Evolutionary conservation across 2,888 invertebrate genomes (phyloP).

Genomic region (Lysandra bellargus): DNA sequence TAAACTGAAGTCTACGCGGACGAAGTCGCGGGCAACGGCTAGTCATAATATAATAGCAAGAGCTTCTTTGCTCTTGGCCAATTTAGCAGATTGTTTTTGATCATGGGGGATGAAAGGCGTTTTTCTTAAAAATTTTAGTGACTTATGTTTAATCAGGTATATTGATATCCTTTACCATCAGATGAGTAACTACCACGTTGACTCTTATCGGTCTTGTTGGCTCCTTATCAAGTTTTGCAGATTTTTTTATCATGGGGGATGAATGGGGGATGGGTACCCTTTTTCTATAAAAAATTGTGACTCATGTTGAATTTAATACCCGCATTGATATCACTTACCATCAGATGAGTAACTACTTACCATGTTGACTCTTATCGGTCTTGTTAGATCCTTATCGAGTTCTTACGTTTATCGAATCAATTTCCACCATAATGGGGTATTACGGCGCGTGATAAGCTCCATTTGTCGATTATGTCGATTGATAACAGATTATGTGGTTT

Average conservation of each 20-base stretch:
- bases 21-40: too few relatives aligned
- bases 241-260: too few relatives aligned
- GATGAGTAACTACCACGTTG: neutral
- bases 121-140: neutral
- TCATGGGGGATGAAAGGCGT: too few relatives aligned
- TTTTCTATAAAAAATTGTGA: too few relatives aligned
- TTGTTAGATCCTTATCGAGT: conserved; percentile 32
- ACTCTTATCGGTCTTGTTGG: conserved; percentile 34
- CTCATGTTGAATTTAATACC: too few relatives aligned
- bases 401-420: conserved; percentile 33
- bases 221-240: conserved; percentile 29
- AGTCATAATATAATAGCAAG: too few relatives aligned
- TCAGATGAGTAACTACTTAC: neutral
- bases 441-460: neutral
- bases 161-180: neutral
- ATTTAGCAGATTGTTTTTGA: neutral
- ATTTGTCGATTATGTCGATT: conserved; percentile 3
- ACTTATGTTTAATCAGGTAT: neutral
- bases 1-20: too few relatives aligned
- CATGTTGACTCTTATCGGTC: conserved; percentile 34
- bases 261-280: too few relatives aligned
- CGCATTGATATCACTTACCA: too few relatives aligned
- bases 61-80: neutral
- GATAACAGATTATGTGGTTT: neutral
- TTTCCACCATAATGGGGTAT: conserved; percentile 31